A percentile compares a stretch with the other conserved stretches of the same genome.
Conservation (phyloP, 2,113 vertebrate species). For the Xenotilapia flavipinnis region DNA sequence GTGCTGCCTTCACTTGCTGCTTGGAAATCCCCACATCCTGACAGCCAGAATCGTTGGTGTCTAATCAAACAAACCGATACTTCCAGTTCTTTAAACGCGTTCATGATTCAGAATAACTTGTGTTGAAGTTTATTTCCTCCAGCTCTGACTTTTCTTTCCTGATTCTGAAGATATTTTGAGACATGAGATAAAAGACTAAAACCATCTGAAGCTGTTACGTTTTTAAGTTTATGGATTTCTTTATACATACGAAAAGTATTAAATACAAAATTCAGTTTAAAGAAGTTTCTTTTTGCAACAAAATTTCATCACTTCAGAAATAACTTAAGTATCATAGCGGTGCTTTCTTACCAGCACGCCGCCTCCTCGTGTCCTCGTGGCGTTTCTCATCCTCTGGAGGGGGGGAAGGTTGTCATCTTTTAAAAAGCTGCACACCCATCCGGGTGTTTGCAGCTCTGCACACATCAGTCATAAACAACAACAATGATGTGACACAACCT, state of each 20-base stretch:
- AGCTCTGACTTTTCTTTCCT: not conserved
- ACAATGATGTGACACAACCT: slow-evolving; percentile 1
- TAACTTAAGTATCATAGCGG: not conserved
- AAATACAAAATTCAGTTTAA: not conserved
- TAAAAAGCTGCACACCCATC: not conserved
- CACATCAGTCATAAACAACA: slow-evolving; percentile 2
- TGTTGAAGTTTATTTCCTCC: not conserved
- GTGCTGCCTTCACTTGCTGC: not conserved
- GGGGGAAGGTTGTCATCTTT: not conserved
- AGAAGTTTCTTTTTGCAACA: not conserved
- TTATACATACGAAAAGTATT: not conserved
- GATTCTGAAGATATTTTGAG: not conserved
- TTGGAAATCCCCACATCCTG: not conserved
- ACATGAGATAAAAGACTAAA: not conserved
- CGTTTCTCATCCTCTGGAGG: not conserved
- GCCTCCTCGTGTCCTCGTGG: not conserved
- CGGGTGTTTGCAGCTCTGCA: not conserved
- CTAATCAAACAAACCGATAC: not conserved
- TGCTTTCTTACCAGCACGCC: not conserved
- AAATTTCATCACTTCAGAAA: not conserved
- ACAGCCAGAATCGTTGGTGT: not conserved
- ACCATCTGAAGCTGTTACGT: not conserved
- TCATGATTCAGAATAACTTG: not conserved
- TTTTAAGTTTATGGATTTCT: not conserved
- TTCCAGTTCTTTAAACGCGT: not conserved